These are phyloP conservation scores for Limnephilus auricula DNA, from an alignment of 2,888 invertebrate species.

Conservation along the genomic window DNA sequence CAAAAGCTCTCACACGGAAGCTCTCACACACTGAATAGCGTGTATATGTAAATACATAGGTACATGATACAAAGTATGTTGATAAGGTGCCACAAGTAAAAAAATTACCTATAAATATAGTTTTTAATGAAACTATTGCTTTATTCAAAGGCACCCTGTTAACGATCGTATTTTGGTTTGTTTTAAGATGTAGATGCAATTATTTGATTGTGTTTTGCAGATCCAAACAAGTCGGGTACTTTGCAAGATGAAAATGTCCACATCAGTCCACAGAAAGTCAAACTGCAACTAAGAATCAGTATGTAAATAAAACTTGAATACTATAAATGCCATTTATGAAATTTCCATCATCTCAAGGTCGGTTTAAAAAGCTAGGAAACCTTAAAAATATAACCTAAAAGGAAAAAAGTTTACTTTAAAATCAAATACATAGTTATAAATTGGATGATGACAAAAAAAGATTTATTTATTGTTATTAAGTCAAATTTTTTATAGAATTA, in stretches of 20 bases:
- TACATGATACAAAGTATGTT: background rate
- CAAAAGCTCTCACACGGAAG: too few species aligned
- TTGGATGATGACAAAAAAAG: too few species aligned
- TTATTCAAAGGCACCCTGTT: background rate
- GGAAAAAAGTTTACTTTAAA: too few species aligned
- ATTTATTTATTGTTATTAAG: too few species aligned
- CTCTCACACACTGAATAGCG: too few species aligned
- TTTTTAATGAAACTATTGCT: background rate
- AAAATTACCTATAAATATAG: background rate
- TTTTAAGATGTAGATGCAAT: background rate
- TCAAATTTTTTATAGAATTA: too few species aligned
- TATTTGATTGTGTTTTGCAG: background rate
- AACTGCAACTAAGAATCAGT: background rate
- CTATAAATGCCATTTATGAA: background rate
- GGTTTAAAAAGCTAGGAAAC: too few species aligned
- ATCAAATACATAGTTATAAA: too few species aligned
- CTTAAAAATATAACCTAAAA: too few species aligned
- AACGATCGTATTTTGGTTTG: background rate
- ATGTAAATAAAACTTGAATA: background rate
- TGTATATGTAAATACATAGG: too few species aligned
- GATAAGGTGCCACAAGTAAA: background rate
- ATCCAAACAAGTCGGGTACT: background rate
- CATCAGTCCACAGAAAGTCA: background rate
- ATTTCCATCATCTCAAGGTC: too few species aligned
- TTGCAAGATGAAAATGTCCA: background rate